Percentiles rank a stretch among this genome's conserved stretches.
Evolutionary conservation across 1,140 invertebrate species (phyloP).

Genomic region (Cyclargus thomasi): DNA sequence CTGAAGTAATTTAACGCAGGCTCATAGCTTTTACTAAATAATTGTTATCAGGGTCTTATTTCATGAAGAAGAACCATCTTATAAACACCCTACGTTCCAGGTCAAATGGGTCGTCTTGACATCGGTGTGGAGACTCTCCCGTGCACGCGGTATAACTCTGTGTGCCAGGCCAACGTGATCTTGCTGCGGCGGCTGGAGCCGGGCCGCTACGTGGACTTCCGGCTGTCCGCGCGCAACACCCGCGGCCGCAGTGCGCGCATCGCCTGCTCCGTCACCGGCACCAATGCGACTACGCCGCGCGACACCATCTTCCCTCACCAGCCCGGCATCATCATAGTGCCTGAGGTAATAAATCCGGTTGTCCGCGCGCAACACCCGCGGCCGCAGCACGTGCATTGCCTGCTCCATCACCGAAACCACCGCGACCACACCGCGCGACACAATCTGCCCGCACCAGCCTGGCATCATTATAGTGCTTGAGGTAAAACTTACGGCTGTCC

Average conservation of each 20-base stretch:
- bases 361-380: slow-evolving; percentile 83
- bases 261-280: slow-evolving; percentile 87
- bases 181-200: slow-evolving; percentile 83
- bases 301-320: slow-evolving; percentile 90
- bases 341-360: slow-evolving; percentile 77
- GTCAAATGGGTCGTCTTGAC: slow-evolving; percentile 80
- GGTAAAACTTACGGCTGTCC: slow-evolving; percentile 62
- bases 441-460: slow-evolving; percentile 88
- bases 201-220: slow-evolving; percentile 88
- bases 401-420: slow-evolving; percentile 90
- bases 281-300: slow-evolving; percentile 85
- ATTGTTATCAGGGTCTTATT: too few relatives aligned
- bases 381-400: slow-evolving; percentile 83
- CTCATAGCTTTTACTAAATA: too few relatives aligned
- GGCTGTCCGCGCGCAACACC: slow-evolving; percentile 84
- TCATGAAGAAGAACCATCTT: too few relatives aligned
- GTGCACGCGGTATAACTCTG: slow-evolving; percentile 87
- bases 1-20: too few relatives aligned
- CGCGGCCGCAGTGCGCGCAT: slow-evolving; percentile 85
- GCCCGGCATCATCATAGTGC: slow-evolving; percentile 85
- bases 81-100: slow-evolving; percentile 35
- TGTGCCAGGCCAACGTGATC: slow-evolving; percentile 89
- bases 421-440: slow-evolving; percentile 84
- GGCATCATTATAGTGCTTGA: slow-evolving; percentile 87
- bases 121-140: slow-evolving; percentile 86